Evolutionary conservation across 2,797 vertebrate genomes (phyloP), one percentile per base, ranked within the genome.

Genomic region (Lagorchestes hirsutus): DNA sequence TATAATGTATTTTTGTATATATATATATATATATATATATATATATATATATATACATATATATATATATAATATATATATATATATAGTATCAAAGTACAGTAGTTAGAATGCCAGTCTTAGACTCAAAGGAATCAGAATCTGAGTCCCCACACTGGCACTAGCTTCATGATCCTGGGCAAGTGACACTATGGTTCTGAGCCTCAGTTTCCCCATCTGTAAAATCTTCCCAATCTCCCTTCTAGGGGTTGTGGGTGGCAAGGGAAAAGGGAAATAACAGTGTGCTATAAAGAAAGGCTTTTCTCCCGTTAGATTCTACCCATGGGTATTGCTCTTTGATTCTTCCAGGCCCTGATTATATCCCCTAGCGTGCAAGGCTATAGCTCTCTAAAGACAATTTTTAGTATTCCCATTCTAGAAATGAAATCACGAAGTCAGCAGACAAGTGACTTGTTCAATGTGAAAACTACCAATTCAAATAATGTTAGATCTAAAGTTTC

Each of bases 401-500:
- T 87, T 87, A 50, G 74, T 27, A 50, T 87, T 46, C 10, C 1
- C 3, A 27, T 50, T 87, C 74, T 87, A 46, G 74, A 87, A 87
- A 87, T 46, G 22, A 87, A 87, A 87, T 87, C 22, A 46, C 9
- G 50, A 27, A 87, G 40, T 50, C 0, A 40, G 9, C 22, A 87
- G 50, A 87, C 50, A 87, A 50, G 40, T 50, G 40, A 46, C 74
- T 95, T 52, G 58, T 0, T 0, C 54, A 95, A 31, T 87, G 56
- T 46, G 24, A 93, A 55, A 90, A 96, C 40, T 54, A n/a, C 82
- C 57, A 54, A 8, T 58, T 94, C 54, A 54, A 6, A 92, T 67
- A 55, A 24, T 54, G 91, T 82, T 87, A 90, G 59, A 13, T 34
- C 46, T 92, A 82, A 22, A 5, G 46, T n/a, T 95, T 93, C 93